Evolutionary conservation across 1,140 invertebrate genomes (phyloP).

Genomic region (Bombus terrestris): DNA sequence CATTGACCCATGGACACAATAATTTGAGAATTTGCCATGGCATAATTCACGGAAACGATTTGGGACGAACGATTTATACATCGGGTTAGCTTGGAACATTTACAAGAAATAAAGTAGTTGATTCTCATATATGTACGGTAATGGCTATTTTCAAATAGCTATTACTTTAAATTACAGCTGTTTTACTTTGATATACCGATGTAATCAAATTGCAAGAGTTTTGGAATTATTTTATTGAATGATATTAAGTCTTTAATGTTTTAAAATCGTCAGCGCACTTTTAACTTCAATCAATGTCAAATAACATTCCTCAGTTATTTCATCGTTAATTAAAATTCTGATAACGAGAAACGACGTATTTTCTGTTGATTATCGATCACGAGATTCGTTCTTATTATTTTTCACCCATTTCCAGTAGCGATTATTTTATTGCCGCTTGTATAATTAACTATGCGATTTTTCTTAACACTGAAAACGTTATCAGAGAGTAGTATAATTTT

Average conservation of each 20-base stretch:
- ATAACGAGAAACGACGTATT: background rate
- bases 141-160: background rate
- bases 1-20: background rate
- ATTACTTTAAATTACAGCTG: background rate
- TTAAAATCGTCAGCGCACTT: background rate
- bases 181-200: background rate
- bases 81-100: background rate
- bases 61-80: background rate
- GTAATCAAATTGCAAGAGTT: background rate
- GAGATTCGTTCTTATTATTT: background rate
- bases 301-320: background rate
- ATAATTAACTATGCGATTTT: background rate
- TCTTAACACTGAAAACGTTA: background rate
- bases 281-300: background rate
- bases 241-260: background rate
- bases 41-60: background rate
- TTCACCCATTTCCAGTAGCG: background rate
- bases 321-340: constrained; percentile 20
- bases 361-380: background rate
- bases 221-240: background rate
- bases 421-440: background rate
- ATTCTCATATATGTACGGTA: background rate
- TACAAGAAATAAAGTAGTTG: background rate
- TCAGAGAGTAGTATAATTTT: background rate
- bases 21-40: background rate